Conservation (phyloP, 2,797 vertebrate genomes). For the Mus spretus region DNA sequence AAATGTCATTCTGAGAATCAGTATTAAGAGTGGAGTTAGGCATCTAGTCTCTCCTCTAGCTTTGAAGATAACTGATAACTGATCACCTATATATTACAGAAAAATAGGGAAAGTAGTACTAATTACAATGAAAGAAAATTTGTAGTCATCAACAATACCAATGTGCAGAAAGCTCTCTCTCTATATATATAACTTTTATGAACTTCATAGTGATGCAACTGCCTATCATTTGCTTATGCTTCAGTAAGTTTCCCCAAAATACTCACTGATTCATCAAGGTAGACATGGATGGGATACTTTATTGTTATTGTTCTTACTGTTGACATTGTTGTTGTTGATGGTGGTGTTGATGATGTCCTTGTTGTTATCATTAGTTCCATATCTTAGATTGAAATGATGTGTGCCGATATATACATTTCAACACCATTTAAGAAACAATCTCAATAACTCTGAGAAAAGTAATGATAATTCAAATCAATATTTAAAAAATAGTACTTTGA, state of each 20-base stretch:
- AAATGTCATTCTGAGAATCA: background rate
- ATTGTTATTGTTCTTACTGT: too few relatives aligned
- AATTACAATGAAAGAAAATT: background rate
- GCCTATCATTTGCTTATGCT: background rate
- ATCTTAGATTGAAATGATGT: background rate
- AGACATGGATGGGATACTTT: background rate
- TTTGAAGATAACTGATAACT: background rate
- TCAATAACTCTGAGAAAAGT: background rate
- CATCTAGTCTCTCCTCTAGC: background rate
- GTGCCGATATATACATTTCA: background rate
- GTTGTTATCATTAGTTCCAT: background rate
- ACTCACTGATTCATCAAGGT: background rate
- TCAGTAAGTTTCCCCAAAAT: background rate
- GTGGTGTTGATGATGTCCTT: background rate
- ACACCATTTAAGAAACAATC: background rate
- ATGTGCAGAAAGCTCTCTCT: background rate
- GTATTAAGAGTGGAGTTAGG: background rate
- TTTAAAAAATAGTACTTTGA: background rate
- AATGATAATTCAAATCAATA: background rate
- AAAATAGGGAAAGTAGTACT: background rate
- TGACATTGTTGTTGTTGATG: too few relatives aligned
- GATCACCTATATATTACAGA: background rate
- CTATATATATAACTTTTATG: too few relatives aligned
- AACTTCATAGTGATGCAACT: background rate
- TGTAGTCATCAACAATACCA: background rate